Percentiles rank a stretch among this genome's conserved stretches.
Conservation (phyloP, 2,888 invertebrate species). For the Ophion ventricosus region DNA sequence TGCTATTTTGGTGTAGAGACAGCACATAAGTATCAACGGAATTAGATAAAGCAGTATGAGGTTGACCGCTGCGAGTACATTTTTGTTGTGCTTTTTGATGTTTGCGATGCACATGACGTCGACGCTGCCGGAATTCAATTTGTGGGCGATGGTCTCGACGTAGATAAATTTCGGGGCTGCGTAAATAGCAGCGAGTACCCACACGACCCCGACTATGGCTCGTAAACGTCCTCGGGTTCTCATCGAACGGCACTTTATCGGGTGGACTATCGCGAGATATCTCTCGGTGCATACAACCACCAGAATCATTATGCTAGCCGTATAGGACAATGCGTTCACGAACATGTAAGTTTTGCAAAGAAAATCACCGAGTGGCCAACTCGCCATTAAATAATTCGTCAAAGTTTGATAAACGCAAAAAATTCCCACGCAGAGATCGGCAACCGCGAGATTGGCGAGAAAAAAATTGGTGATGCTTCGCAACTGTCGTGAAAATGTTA, state of each 20-base stretch:
- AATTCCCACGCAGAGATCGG: constrained; percentile 95
- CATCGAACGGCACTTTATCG: constrained; percentile 92
- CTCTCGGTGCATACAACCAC: constrained; percentile 94
- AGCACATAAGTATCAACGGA: constrained; percentile 90
- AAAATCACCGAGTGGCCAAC: constrained; percentile 93
- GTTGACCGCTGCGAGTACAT: constrained; percentile 91
- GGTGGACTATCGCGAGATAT: constrained; percentile 94
- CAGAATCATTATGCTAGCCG: constrained; percentile 94
- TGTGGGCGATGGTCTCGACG: constrained; percentile 90
- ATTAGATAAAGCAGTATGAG: constrained; percentile 92
- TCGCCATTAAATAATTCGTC: constrained; percentile 90
- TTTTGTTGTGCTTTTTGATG: constrained; percentile 90
- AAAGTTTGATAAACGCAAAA: constrained; percentile 96
- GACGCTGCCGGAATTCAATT: constrained; percentile 85
- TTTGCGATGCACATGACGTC: constrained; percentile 91
- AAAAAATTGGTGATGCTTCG: constrained; percentile 96
- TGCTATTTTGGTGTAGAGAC: constrained; percentile 91
- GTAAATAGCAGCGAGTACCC: constrained; percentile 92
- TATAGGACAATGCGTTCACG: constrained; percentile 94
- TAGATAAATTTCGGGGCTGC: constrained; percentile 93
- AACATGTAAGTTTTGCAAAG: constrained; percentile 96
- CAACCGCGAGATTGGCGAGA: constrained; percentile 94
- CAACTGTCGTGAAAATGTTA: constrained; percentile 91
- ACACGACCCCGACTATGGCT: constrained; percentile 91
- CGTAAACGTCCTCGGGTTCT: constrained; percentile 90